phyloP scores from a whole-genome alignment of 2,797 vertebrate species.

The Diplodus puntazzo region DNA sequence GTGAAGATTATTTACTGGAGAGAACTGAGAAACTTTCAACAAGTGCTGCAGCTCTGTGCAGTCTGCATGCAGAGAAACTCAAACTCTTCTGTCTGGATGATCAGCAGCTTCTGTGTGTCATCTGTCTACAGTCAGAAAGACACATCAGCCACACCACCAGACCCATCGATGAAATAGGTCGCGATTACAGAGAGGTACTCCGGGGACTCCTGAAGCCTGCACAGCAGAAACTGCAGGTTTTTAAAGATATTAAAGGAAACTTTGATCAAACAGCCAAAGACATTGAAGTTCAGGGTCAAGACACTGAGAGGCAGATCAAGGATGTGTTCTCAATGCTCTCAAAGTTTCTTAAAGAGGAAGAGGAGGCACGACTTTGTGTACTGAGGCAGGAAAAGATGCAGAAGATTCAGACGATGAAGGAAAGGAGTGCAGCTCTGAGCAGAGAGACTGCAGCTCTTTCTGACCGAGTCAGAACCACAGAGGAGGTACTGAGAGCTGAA shows the following conservation, averaged over 20 bases:
- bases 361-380: rapidly evolving
- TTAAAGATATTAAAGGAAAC: background rate
- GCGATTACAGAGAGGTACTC: background rate
- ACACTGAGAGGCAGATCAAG: conserved; percentile 19
- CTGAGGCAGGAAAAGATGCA: background rate
- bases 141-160: conserved; percentile 11
- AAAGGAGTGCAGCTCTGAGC: background rate
- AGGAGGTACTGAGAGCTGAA: too few relatives aligned
- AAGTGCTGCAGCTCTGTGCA: background rate
- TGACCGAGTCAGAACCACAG: background rate
- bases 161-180: background rate
- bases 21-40: background rate
- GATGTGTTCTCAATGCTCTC: background rate
- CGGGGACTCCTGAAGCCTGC: background rate
- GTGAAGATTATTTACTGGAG: background rate
- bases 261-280: conserved; percentile 13
- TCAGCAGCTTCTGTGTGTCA: conserved; percentile 6
- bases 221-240: background rate
- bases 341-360: conserved; percentile 3
- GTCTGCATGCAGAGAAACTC: conserved; percentile 2
- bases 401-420: background rate
- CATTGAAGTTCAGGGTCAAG: background rate
- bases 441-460: background rate
- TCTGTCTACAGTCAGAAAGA: background rate
- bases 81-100: conserved; percentile 5